Percentiles rank a stretch among this genome's conserved stretches.
These are phyloP conservation scores for Adela reaumurella DNA, from an alignment of 2,888 invertebrate species.

Conservation along the genomic window DNA sequence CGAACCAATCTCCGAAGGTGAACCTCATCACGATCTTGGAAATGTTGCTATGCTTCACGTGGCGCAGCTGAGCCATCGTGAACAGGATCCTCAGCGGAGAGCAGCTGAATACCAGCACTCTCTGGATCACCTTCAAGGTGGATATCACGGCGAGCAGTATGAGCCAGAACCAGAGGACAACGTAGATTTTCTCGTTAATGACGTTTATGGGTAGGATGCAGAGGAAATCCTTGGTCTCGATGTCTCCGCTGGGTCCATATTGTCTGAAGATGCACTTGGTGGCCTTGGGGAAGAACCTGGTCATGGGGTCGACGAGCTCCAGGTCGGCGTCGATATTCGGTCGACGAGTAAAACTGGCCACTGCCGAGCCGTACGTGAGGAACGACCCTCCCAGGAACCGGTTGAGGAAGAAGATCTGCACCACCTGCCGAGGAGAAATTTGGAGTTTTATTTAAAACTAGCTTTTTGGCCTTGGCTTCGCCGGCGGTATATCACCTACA, in stretches of 20 bases:
- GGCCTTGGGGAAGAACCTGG: conserved; percentile 64
- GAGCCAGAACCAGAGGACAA: conserved; percentile 74
- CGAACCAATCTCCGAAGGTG: conserved; percentile 73
- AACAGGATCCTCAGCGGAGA: conserved; percentile 59
- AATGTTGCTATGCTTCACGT: conserved; percentile 33
- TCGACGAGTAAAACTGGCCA: conserved; percentile 40
- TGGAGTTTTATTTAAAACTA: too few relatives aligned
- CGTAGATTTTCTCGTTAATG: conserved; percentile 75
- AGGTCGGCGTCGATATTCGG: conserved; percentile 28
- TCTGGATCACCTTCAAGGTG: conserved; percentile 62
- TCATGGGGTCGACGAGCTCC: conserved; percentile 62
- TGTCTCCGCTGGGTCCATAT: conserved; percentile 58
- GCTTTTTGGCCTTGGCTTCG: too few relatives aligned
- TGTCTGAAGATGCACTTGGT: conserved; percentile 60
- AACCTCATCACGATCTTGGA: conserved; percentile 46
- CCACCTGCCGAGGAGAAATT: conserved; percentile 45
- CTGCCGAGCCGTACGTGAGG: conserved; percentile 55
- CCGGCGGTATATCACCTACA: too few relatives aligned
- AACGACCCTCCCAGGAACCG: conserved; percentile 62
- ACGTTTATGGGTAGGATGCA: conserved; percentile 77
- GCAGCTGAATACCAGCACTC: conserved; percentile 52
- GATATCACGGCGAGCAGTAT: conserved; percentile 60
- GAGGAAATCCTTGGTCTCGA: conserved; percentile 58
- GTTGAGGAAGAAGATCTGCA: conserved; percentile 66
- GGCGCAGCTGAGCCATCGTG: conserved; percentile 58